phyloP scores from a whole-genome alignment of 2,797 vertebrate genomes.

The Pipistrellus kuhlii region DNA sequence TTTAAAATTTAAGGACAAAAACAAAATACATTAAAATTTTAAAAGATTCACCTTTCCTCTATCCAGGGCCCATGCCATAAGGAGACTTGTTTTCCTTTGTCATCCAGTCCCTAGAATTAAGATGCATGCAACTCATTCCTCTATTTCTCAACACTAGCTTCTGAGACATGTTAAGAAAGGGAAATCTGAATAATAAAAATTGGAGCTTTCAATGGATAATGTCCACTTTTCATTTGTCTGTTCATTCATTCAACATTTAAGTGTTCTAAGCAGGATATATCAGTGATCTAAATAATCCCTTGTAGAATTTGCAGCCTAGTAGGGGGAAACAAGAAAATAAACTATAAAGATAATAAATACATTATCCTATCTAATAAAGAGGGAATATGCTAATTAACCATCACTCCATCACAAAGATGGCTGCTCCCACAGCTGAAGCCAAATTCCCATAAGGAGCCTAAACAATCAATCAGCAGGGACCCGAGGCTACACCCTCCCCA shows the following conservation, averaged over 20 bases:
- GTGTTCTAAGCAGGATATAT: neutral
- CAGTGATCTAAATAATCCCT: conserved; percentile 20
- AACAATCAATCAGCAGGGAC: no score
- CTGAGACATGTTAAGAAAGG: conserved; percentile 22
- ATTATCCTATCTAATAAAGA: neutral
- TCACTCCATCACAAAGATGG: no score
- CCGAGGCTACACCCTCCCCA: no score
- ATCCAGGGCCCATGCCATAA: neutral
- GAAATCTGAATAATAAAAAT: conserved; percentile 12
- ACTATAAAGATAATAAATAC: neutral
- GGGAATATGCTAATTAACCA: no score
- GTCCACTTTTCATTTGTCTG: neutral
- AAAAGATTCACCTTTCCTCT: neutral
- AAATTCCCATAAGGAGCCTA: no score
- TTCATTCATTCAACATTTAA: conserved; percentile 5
- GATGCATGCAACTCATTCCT: neutral
- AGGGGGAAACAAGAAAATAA: conserved; percentile 20
- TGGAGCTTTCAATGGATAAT: neutral
- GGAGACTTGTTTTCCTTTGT: conserved; percentile 17
- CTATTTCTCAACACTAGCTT: conserved; percentile 24
- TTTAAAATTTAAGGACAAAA: neutral
- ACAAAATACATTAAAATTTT: conserved; percentile 39
- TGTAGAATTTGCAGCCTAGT: conserved; percentile 14
- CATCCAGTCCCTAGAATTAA: conserved; percentile 27
- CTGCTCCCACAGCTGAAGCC: no score